These are phyloP conservation scores for Lumbricus terrestris DNA, from an alignment of 2,888 invertebrate species.

Conservation along the genomic window DNA sequence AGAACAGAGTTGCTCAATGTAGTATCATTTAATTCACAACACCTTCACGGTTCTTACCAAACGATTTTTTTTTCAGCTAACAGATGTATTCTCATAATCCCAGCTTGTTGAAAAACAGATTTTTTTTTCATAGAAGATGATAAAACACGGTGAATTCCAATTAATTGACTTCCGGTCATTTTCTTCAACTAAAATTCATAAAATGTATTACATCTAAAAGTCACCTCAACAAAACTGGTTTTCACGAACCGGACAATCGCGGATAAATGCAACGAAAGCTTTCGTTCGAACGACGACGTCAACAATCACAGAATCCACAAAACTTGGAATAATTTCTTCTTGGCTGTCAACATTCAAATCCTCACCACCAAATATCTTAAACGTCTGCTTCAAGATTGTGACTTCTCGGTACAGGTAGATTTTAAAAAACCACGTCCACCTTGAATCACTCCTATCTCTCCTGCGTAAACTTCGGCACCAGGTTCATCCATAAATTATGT, in stretches of 20 bases:
- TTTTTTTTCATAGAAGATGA: neutral
- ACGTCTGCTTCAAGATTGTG: neutral
- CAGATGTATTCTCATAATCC: neutral
- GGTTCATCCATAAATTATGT: neutral
- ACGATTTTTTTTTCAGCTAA: too few species aligned
- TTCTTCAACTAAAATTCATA: neutral
- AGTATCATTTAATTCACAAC: neutral
- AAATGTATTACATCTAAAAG: neutral
- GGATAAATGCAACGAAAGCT: neutral
- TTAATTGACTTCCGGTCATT: neutral
- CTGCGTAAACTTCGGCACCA: neutral
- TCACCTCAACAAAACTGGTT: neutral
- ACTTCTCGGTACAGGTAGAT: neutral
- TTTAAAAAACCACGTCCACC: neutral
- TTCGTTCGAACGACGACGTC: neutral
- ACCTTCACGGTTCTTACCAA: neutral
- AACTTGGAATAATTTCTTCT: neutral
- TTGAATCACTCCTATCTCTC: neutral
- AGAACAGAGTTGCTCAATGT: neutral
- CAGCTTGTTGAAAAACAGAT: too few species aligned
- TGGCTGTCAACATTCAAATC: neutral
- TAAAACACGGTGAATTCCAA: neutral
- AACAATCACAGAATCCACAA: neutral
- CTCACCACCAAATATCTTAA: neutral
- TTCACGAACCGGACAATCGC: neutral